Conservation (phyloP, 2,888 invertebrate genomes). For the Athalia cordata region DNA sequence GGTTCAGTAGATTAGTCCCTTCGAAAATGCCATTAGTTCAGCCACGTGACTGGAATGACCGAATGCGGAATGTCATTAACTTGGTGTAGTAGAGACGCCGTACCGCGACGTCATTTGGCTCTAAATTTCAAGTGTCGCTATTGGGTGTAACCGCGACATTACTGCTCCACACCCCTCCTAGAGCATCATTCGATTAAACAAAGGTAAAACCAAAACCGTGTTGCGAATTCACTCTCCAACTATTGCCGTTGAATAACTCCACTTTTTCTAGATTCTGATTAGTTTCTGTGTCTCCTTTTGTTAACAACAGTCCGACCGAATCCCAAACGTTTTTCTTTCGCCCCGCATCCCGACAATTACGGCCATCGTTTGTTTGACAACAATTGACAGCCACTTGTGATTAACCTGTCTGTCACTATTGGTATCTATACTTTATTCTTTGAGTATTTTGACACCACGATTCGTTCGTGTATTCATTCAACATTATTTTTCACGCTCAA, state of each 20-base stretch:
- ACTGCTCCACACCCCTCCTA: conserved; percentile 4
- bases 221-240: conserved; percentile 9
- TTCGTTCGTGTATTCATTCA: background rate
- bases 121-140: conserved; percentile 13
- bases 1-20: background rate
- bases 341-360: background rate
- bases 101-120: conserved; percentile 22
- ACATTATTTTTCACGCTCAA: conserved; percentile 7
- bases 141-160: conserved; percentile 24
- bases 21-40: background rate
- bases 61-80: conserved; percentile 22
- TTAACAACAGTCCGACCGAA: background rate
- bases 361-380: conserved; percentile 15
- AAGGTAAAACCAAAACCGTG: conserved; percentile 27
- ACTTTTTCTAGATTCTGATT: background rate
- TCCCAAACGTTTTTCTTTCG: background rate
- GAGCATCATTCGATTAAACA: conserved; percentile 40
- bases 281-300: background rate
- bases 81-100: conserved; percentile 9
- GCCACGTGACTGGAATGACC: background rate
- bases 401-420: conserved; percentile 32
- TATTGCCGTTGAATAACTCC: background rate
- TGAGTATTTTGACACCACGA: conserved; percentile 1
- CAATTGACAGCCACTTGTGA: conserved; percentile 11
- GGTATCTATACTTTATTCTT: conserved; percentile 20